Evolutionary conservation across 1,140 invertebrate genomes (phyloP), one percentile per base, ranked within the genome.

Genomic region (Manduca sexta): DNA sequence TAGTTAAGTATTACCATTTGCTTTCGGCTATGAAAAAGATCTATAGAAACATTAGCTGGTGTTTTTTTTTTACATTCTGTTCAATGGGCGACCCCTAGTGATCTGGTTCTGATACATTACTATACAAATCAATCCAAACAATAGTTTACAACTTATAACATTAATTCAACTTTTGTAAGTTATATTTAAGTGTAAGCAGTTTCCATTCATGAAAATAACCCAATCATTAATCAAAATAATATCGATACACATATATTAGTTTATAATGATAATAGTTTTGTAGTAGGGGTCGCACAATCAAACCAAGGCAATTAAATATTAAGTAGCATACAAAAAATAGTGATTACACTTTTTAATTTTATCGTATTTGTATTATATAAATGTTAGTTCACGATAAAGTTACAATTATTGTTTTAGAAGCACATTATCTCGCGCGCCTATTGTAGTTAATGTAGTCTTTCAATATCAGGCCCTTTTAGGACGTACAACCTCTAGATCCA

Each of bases 361-460:
- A 47, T 52, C 57, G 16, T 59, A 34, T 48, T 59, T 55, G 54
- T 42, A 45, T 46, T 52, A 45, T 44, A 40, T 41, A 43, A 43
- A 43, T 31, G 41, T 43, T 51, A 60, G 48, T 46, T 56, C 51
- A 45, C 52, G 43, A 49, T 60, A 59, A 49, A 45, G 62, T 71
- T 67, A 57, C 54, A 60, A 56, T 45, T 50, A 46, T 70, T 68
- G 60, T 69, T 58, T 57, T 63, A 56, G 52, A 53, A 56, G 53
- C n/a, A n/a, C n/a, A n/a, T n/a, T n/a, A n/a, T 17, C 13, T 8
- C 41, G 13, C 13, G 41, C 26, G 10, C 26, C 21, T 59, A 57
- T 64, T 72, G 65, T 74, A 72, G 64, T 68, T 74, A 69, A 64
- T 59, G 13, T 41, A 61, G 69, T 60, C 56, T 56, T 54, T 64